Base-by-base conservation (phyloP, 2,113 vertebrate genomes). In the Pseudorasbora parva region DNA sequence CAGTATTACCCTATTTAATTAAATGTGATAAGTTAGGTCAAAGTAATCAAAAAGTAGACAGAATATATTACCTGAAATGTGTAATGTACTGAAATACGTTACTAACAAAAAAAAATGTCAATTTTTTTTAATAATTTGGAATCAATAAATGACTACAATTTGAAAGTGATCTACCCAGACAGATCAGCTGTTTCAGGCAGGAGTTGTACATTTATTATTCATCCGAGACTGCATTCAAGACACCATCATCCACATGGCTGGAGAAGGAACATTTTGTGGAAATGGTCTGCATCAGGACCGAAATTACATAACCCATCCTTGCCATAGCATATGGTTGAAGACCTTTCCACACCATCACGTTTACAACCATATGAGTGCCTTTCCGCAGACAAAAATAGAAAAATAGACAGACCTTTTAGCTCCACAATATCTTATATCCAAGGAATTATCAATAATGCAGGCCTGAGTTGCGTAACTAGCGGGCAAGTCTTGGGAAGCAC, bases 381-480 rank as follows among this genome's bases (percentile, higher is more conserved):
- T 74, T 23, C 30, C 37, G 6, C 6, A 21, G 30, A 12, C 15
- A n/a, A 1, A 45, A 72, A 49, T 43, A 14, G n/a, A 19, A 56
- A 19, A 56, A 5, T 47, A 57, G 57, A 64, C 56, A 49, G 17
- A 47, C 41, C 21, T 64, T 49, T 79, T 30, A 64, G 59, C 60
- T 4, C 23, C 15, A 49, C 21, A 47, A 45, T 72, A 30, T 75
- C 43, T 19, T 17, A 51, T 54, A 41, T 76, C 45, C 59, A 30
- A 60, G 30, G 14, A 64, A 47, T 51, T 62, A 83, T 83, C 43
- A 83, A 76, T 64, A 83, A 75, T 64, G 33, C 25, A 83, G 82
- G 43, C 12, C 57, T 64, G 81, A 21, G 21, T 54, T 76, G 72
- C 14, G 25, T 76, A 76, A 83, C 45, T 25, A 73, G n/a, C 10